Base-by-base conservation (phyloP, 2,888 invertebrate species). In the Scelioninae gen. 1 region DNA sequence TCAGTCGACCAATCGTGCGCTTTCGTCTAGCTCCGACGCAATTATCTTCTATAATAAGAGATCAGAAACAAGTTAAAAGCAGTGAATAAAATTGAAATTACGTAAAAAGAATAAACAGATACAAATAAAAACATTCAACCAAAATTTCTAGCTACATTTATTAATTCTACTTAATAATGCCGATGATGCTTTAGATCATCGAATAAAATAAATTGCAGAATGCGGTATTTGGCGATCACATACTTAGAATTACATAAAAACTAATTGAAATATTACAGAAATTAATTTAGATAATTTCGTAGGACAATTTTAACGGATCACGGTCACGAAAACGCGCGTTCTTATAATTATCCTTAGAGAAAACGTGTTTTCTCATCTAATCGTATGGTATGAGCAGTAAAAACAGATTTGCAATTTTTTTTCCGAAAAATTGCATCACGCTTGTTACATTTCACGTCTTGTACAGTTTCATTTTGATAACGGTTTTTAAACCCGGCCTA, bases 401-500 rank as follows among this genome's bases (percentile, higher is more conserved):
- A 32, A 40, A 34, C 40, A 40, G 38, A 23, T 51, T 32, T 23
- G 34, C 34, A 8, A 5, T 34, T 7, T 16, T 65, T 10, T 13
- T 38, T 38, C 29, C 53, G 34, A 13, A 16, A 34, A 9, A 32
- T 32, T 40, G 8, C n/a, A 40, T 38, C 47, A 38, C 13, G 13
- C 7, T 16, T 43, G 40, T 60, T 49, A 56, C 47, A n/a, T n/a
- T n/a, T n/a, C n/a, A n/a, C n/a, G n/a, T n/a, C n/a, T 16, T 56
- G 49, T 58, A 49, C 38, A 58, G 53, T 60, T 66, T 40, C 7
- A 60, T 47, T 34, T 43, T 56, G 62, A 62, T 77, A 69, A 69
- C 77, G 68, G 29, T 77, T 77, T 69, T 55, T 47, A 63, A 77
- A 77, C 56, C 49, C 34, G 63, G 77, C 77, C 69, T 69, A 77